Evolutionary conservation across 2,797 vertebrate genomes (phyloP), one percentile per base, ranked within the genome.

Genomic region (Tapera naevia): DNA sequence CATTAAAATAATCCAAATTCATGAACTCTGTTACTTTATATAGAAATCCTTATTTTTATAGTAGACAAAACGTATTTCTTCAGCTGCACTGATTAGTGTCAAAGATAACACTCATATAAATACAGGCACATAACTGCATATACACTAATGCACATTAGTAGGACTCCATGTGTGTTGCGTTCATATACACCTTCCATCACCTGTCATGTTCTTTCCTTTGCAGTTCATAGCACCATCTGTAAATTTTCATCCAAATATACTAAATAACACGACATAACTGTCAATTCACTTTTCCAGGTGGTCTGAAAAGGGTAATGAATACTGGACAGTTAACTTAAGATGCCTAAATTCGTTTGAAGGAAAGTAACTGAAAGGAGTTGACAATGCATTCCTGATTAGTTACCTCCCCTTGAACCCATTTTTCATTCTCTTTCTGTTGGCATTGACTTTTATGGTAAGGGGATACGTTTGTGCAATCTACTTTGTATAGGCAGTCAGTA

Each of bases 401-500:
- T 86, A 48, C 91, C 78, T 88, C 88, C 85, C 93, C 62, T 73
- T 91, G 73, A 94, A 66, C 17, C n/a, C 25, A 39, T 83, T 93
- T 85, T 88, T 92, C 72, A 80, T 93, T 86, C 74, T 66, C 37
- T 84, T 93, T 91, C 54, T 84, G 28, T 80, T 94, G 46, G 25
- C 25, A 69, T 74, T 0, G 0, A 17, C 35, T 91, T 94, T 95
- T 88, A 62, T 62, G 83, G 41, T 51, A 74, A 88, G 9, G 19
- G 33, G 37, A 50, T 39, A 75, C 28, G 33, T 66, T 80, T 82
- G 70, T 87, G 83, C 66, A 69, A 76, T 57, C 62, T 86, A 22
- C 86, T 94, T 89, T 16, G 28, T 69, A 75, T 86, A 95, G 81
- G 81, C 86, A 83, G 80, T 79, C 89, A 94, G 81, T 90, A 96